These are phyloP conservation scores for Bellardia pandia DNA, from an alignment of 2,888 invertebrate genomes.

Conservation along the genomic window DNA sequence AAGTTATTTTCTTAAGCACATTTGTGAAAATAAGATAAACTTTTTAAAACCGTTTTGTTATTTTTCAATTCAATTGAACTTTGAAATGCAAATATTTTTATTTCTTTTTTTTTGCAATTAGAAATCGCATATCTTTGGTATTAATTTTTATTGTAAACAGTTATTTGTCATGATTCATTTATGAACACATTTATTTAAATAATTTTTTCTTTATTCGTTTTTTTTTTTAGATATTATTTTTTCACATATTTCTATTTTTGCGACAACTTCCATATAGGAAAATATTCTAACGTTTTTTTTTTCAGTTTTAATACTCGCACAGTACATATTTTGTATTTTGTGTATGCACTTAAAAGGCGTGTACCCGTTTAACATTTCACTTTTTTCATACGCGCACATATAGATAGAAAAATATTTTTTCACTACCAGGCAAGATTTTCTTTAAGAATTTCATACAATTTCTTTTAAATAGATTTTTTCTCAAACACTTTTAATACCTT, in stretches of 20 bases:
- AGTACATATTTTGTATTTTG: conserved; percentile 61
- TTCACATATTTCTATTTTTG: conserved; percentile 27
- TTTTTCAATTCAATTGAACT: too few species aligned
- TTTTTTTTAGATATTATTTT: conserved; percentile 39
- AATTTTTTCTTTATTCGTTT: conserved; percentile 67
- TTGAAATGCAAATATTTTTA: not conserved
- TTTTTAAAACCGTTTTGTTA: too few species aligned
- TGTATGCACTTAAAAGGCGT: conserved; percentile 77
- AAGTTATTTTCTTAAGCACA: too few species aligned
- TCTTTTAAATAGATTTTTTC: conserved; percentile 21
- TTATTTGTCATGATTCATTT: conserved; percentile 46
- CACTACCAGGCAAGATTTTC: conserved; percentile 53
- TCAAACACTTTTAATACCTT: conserved; percentile 34
- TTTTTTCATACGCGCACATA: conserved; percentile 64
- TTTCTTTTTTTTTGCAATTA: not conserved
- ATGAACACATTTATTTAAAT: not conserved
- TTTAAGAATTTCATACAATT: conserved; percentile 45
- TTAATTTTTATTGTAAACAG: conserved; percentile 11
- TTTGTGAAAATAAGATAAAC: too few species aligned
- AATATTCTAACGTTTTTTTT: conserved; percentile 62
- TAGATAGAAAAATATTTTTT: conserved; percentile 61
- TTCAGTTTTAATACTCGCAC: conserved; percentile 45
- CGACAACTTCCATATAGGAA: conserved; percentile 52
- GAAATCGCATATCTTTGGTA: not conserved
- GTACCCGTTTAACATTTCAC: conserved; percentile 75